Base-by-base conservation (phyloP, 1,140 invertebrate species). In the Pseudomyrmex concolor region DNA sequence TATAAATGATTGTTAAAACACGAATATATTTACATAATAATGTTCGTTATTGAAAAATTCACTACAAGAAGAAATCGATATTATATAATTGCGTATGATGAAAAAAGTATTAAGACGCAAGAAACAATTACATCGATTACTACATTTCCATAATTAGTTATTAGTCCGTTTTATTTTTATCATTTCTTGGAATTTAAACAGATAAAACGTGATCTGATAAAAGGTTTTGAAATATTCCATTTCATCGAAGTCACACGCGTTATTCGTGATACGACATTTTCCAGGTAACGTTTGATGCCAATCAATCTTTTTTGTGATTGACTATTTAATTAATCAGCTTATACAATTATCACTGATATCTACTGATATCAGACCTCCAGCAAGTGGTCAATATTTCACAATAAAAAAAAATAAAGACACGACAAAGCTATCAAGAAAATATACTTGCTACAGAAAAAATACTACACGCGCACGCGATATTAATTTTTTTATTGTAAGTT, bases 321-420 rank as follows among this genome's bases (percentile, higher is more conserved):
- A 57, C 3, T 71, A 34, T 17, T 77, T 25, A 67, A 57, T 34
- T 34, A 71, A 70, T 48, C 54, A 57, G 2, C 17, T n/a, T 51
- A 12, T 2, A 19, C 9, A 13, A 12, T 64, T 71, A 84, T 77
- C 60, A 66, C 13, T 17, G 17, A 5, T 74, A 83, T 84, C 67
- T 50, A 51, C 7, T 34, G 25, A 71, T 84, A 84, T 84, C 83
- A 25, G 83, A 71, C 66, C 76, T 43, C 83, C 83, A 51, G 62
- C 19, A 48, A 76, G 10, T 15, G 62, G 2, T 54, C 17, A 66
- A 66, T 51, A 15, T 51, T 70, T 17, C 64, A 76, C 50, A 48
- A 22, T 34, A 55, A 66, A 15, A 9, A 48, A 78, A 63, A 43
- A 19, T 72, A 34, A 12, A 45, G 17, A 17, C 19, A 25, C 17